Evolutionary conservation across 2,113 vertebrate species (phyloP).

Genomic region (Alces alces): DNA sequence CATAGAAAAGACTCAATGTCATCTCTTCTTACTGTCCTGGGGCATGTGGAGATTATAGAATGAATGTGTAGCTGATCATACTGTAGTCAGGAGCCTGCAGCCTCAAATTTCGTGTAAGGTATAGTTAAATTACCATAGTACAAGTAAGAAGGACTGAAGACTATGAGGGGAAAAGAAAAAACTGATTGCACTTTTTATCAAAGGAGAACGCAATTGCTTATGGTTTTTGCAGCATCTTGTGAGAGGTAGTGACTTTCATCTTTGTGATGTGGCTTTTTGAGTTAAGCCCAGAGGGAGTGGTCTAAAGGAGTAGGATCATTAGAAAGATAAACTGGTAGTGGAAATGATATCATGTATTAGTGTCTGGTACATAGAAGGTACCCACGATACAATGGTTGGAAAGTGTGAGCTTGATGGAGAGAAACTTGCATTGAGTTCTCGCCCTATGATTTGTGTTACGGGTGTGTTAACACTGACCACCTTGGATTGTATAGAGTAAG

Average conservation of each 20-base stretch:
- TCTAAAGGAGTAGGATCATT: accelerated
- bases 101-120: background rate
- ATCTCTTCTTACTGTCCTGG: background rate
- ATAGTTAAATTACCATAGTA: background rate
- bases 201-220: background rate
- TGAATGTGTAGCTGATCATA: background rate
- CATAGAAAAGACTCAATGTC: background rate
- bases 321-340: background rate
- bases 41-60: accelerated
- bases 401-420: background rate
- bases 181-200: background rate
- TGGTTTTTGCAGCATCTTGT: background rate
- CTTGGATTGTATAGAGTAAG: background rate
- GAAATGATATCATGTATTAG: too few species aligned
- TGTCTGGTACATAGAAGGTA: background rate
- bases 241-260: background rate
- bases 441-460: background rate
- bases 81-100: background rate
- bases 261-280: background rate
- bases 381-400: background rate
- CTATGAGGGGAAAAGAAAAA: background rate
- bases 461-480: background rate
- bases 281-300: background rate
- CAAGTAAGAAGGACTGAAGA: background rate
- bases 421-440: background rate